Percentiles rank a stretch among this genome's conserved stretches.
Evolutionary conservation across 2,888 invertebrate genomes (phyloP).

Genomic region (Thalpophila matura): DNA sequence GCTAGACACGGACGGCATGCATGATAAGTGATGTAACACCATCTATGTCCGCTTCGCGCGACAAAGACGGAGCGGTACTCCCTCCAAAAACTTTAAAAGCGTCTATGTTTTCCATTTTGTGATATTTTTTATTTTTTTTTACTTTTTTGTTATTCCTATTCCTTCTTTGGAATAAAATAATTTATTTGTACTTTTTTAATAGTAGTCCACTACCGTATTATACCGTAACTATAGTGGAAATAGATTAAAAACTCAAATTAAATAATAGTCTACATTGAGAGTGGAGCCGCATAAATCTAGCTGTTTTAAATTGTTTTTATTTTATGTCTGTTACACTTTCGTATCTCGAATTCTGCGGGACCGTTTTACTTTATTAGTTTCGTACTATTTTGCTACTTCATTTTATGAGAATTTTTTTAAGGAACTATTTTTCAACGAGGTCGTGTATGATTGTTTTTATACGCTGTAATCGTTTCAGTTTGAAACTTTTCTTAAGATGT

Average conservation of each 20-base stretch:
- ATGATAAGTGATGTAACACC: too few species aligned
- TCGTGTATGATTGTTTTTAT: slow-evolving; percentile 47
- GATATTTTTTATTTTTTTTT: too few species aligned
- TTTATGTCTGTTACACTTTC: slow-evolving; percentile 40
- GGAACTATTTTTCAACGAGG: slow-evolving; percentile 31
- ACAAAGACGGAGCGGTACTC: too few species aligned
- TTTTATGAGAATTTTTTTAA: slow-evolving; percentile 44
- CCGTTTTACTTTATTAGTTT: slow-evolving; percentile 57
- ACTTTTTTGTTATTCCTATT: too few species aligned
- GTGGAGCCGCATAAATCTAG: slow-evolving; percentile 53
- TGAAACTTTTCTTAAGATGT: slow-evolving; percentile 25
- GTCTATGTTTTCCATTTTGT: too few species aligned
- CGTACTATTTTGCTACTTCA: slow-evolving; percentile 31
- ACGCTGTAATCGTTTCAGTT: slow-evolving; percentile 41
- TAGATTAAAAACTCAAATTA: slow-evolving; percentile 48
- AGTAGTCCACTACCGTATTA: too few species aligned
- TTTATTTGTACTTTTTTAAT: too few species aligned
- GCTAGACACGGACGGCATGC: too few species aligned
- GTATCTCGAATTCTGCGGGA: slow-evolving; percentile 33
- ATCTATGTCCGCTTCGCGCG: too few species aligned
- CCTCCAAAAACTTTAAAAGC: too few species aligned
- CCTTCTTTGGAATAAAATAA: too few species aligned
- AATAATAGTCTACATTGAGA: slow-evolving; percentile 49
- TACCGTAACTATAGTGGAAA: slow-evolving; percentile 8
- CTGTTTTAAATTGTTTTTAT: slow-evolving; percentile 56